Evolutionary conservation across 2,113 vertebrate species (phyloP).

Genomic region (Nothobranchius kuhntae): DNA sequence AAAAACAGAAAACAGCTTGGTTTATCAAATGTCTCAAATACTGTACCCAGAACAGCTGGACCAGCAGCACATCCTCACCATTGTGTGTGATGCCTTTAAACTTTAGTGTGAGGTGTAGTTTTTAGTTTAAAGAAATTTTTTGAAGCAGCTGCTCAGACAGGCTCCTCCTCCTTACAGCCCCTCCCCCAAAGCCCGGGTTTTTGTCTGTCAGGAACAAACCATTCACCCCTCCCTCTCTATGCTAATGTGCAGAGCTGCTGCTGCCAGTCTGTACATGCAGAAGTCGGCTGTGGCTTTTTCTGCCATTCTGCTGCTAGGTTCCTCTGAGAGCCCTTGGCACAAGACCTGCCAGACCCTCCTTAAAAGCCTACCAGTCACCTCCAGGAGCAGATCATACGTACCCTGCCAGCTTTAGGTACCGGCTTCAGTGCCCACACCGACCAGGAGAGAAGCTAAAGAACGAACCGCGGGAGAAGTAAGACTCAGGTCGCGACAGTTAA

Average conservation of each 20-base stretch:
- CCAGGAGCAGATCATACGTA: slow-evolving; percentile 36
- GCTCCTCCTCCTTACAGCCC: slow-evolving; percentile 59
- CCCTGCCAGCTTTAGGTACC: slow-evolving; percentile 36
- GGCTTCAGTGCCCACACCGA: slow-evolving; percentile 12
- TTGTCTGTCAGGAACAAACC: slow-evolving; percentile 6
- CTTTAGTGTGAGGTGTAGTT: slow-evolving; percentile 1
- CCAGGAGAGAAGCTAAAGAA: neutral
- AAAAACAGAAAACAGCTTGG: too few species aligned
- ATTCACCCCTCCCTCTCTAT: slow-evolving; percentile 36
- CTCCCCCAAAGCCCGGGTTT: slow-evolving; percentile 40
- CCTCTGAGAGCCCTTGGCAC: slow-evolving; percentile 7
- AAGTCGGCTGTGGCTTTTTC: slow-evolving; percentile 15
- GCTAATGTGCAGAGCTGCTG: slow-evolving; percentile 44
- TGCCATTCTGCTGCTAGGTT: slow-evolving; percentile 27
- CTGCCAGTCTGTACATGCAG: slow-evolving; percentile 24
- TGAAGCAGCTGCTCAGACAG: slow-evolving; percentile 15
- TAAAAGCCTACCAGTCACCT: slow-evolving; percentile 4
- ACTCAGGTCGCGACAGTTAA: slow-evolving; percentile 2
- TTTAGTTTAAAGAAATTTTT: slow-evolving; percentile 19
- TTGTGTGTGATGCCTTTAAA: neutral
- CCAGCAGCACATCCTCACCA: neutral
- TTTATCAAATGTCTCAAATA: neutral
- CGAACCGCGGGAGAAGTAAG: neutral
- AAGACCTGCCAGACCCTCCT: neutral
- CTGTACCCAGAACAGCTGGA: neutral